Evolutionary conservation across 2,888 invertebrate genomes (phyloP).

Genomic region (Serrognathus titanus): DNA sequence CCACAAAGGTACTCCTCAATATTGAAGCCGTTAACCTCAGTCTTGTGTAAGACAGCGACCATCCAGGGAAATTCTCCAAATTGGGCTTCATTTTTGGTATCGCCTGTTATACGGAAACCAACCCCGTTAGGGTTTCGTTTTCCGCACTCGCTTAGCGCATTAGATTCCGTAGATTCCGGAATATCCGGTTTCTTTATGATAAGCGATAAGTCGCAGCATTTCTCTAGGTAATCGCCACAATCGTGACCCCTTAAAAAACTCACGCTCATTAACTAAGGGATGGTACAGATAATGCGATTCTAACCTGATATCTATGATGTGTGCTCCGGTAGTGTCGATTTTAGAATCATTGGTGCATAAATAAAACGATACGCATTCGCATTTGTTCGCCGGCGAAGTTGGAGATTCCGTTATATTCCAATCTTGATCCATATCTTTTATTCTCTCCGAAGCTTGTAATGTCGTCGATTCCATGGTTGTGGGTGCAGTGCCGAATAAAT

Average conservation of each 20-base stretch:
- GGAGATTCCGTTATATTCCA: too few species aligned
- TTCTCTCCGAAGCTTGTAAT: too few species aligned
- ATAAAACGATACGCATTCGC: too few species aligned
- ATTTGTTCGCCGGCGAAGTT: too few species aligned
- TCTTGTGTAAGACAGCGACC: constrained; percentile 62
- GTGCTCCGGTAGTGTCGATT: too few species aligned
- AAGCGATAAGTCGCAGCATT: constrained; percentile 53
- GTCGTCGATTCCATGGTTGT: too few species aligned
- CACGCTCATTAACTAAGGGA: not conserved
- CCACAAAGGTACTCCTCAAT: constrained; percentile 71
- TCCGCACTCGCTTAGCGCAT: constrained; percentile 69
- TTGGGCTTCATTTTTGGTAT: constrained; percentile 63
- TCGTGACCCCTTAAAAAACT: constrained; percentile 23
- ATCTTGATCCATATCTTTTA: too few species aligned
- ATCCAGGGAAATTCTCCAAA: constrained; percentile 84
- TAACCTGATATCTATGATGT: too few species aligned
- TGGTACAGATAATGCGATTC: too few species aligned
- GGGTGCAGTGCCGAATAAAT: too few species aligned
- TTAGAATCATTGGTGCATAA: too few species aligned
- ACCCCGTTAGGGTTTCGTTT: constrained; percentile 46
- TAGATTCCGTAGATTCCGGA: constrained; percentile 46
- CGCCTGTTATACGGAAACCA: constrained; percentile 51
- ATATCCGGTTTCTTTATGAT: constrained; percentile 32
- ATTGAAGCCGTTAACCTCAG: constrained; percentile 50
- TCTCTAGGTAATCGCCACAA: constrained; percentile 55